Conservation (phyloP, 53 echinoderm and acorn worm genomes). For the Hippasteria phrygiana region DNA sequence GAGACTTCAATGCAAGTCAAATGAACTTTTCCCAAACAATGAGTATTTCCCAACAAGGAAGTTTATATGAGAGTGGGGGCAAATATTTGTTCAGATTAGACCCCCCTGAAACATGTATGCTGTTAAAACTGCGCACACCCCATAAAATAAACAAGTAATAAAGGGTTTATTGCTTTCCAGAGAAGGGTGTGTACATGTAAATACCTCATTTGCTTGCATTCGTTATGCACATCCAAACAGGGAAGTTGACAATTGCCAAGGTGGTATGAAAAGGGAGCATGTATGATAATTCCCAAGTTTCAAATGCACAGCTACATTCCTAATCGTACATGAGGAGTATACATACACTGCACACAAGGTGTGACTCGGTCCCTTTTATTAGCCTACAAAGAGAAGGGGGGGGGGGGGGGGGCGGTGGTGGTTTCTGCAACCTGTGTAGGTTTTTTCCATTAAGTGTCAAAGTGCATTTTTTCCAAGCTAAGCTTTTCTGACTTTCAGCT, state of each 20-base stretch:
- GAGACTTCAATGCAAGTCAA: not conserved
- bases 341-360: too few species aligned
- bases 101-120: not conserved
- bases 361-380: too few species aligned
- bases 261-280: too few species aligned
- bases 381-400: too few species aligned
- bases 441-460: too few species aligned
- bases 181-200: not conserved
- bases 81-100: slow-evolving; percentile 9
- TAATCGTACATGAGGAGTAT: too few species aligned
- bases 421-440: too few species aligned
- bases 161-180: not conserved
- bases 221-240: not conserved
- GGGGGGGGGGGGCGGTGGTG: too few species aligned
- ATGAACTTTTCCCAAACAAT: not conserved
- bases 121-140: not conserved
- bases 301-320: too few species aligned
- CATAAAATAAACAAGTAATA: not conserved
- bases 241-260: not conserved
- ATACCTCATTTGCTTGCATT: not conserved
- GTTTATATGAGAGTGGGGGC: not conserved
- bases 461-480: too few species aligned
- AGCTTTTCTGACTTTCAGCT: too few species aligned
- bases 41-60: slow-evolving; percentile 26
- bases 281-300: too few species aligned